Conservation (phyloP, 2,888 invertebrate species). For the Drosophila mayaguana region DNA sequence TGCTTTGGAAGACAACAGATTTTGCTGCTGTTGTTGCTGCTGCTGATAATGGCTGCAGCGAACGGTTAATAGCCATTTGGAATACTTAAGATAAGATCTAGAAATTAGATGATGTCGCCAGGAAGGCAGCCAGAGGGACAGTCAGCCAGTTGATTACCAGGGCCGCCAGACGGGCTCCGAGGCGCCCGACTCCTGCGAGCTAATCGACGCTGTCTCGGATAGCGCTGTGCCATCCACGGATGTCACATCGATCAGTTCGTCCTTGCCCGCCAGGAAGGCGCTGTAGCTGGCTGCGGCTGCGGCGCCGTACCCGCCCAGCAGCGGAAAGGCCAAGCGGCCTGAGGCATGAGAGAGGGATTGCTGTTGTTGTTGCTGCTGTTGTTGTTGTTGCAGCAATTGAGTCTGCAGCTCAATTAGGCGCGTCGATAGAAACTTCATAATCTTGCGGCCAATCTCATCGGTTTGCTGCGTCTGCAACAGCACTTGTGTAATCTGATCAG, state of each 20-base stretch:
- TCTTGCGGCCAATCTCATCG: conserved; percentile 86
- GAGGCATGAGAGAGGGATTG: conserved; percentile 41
- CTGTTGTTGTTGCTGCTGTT: conserved; percentile 57
- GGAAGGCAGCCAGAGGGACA: conserved; percentile 1
- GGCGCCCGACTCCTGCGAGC: conserved; percentile 76
- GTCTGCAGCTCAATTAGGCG: conserved; percentile 88
- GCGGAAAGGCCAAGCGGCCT: conserved; percentile 48
- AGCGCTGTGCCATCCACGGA: conserved; percentile 77
- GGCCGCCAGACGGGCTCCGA: conserved; percentile 82
- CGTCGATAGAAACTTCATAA: conserved; percentile 95
- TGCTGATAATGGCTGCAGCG: conserved; percentile 31
- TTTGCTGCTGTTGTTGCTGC: conserved; percentile 59
- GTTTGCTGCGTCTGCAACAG: conserved; percentile 90
- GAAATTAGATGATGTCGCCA: conserved; percentile 49
- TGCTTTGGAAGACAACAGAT: conserved; percentile 82
- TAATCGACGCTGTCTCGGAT: conserved; percentile 76
- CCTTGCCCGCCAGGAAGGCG: conserved; percentile 67
- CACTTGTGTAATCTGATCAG: conserved; percentile 94
- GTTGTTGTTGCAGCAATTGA: conserved; percentile 72
- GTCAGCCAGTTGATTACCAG: conserved; percentile 67
- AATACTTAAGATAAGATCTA: conserved; percentile 69
- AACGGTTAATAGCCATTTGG: conserved; percentile 70
- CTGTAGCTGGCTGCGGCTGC: conserved; percentile 66
- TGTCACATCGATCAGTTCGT: conserved; percentile 80
- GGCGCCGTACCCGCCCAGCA: conserved; percentile 61